phyloP scores from a whole-genome alignment of 2,797 vertebrate species.

The Muscicapa striata region DNA sequence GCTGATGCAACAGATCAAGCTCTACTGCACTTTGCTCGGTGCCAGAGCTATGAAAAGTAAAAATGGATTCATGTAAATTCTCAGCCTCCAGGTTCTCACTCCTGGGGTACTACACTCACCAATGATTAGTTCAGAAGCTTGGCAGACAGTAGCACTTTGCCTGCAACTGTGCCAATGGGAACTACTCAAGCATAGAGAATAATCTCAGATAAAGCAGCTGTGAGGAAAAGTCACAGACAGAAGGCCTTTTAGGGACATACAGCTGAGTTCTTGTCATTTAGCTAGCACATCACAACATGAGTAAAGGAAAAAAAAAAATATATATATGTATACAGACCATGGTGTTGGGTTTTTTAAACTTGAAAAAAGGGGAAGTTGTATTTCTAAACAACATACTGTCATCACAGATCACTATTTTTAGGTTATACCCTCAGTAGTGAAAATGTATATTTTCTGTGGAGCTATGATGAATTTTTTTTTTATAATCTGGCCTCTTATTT shows the following conservation, averaged over 20 bases:
- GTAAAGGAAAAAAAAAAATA: not conserved
- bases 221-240: slow-evolving; percentile 41
- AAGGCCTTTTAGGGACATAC: slow-evolving; percentile 25
- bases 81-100: slow-evolving; percentile 55
- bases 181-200: slow-evolving; percentile 43
- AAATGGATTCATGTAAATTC: slow-evolving; percentile 55
- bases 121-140: slow-evolving; percentile 64
- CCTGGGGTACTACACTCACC: slow-evolving; percentile 46
- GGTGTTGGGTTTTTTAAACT: not conserved
- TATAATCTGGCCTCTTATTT: not conserved
- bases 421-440: not conserved
- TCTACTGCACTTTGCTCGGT: not conserved
- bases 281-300: not conserved
- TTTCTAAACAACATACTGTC: not conserved
- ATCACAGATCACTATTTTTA: not conserved
- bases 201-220: slow-evolving; percentile 22
- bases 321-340: not conserved
- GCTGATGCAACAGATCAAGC: not conserved
- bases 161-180: slow-evolving; percentile 56
- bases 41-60: slow-evolving; percentile 17
- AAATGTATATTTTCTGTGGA: not conserved
- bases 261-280: not conserved
- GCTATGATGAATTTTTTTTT: not conserved
- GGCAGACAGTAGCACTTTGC: slow-evolving; percentile 47
- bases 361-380: not conserved